Base-by-base conservation (phyloP, 2,797 vertebrate genomes). In the Tarsius wallacei region DNA sequence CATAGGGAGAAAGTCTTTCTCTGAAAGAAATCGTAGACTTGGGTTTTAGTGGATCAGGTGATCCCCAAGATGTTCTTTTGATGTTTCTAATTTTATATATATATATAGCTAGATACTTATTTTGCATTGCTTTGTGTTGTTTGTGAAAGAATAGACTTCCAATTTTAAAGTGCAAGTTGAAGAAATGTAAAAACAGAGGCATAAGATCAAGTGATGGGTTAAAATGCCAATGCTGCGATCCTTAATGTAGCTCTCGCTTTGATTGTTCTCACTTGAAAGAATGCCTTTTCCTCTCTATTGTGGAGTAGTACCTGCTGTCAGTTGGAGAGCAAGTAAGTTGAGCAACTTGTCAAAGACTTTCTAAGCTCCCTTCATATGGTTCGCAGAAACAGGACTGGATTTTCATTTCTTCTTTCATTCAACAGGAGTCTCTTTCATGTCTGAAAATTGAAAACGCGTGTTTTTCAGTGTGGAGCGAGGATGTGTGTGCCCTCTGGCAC, bases 371-470 rank as follows among this genome's bases (percentile, higher is more conserved):
- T 98, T 98, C 99, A 99, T 98, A 98, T 99, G 99, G 99, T 98
- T 99, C 84, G 21, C 99, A 99, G 99, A 99, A 98, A 98, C 98
- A 84, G 97, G 98, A 96, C 97, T 98, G 97, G 96, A 94, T 98
- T 99, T 99, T 98, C 98, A 98, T 99, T 99, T 98, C 98, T 99
- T 98, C 98, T 98, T 98, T 98, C 98, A 98, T 99, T 99, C 98
- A 99, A 99, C 99, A 98, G 99, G 99, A 99, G 99, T 99, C 98
- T 97, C 99, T 99, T 99, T 99, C 99, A 99, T 99, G 99, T 99
- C 98, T 98, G 97, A 97, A 99, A 99, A 99, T 99, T 99, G 98
- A 98, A 99, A 99, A 98, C 98, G 97, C 71, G 95, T 99, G 99
- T 98, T 99, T 98, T 99, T 99, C 98, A 99, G 99, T 98, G 98